Evolutionary conservation across 2,888 invertebrate species (phyloP).

Genomic region (Piscicola geometra): DNA sequence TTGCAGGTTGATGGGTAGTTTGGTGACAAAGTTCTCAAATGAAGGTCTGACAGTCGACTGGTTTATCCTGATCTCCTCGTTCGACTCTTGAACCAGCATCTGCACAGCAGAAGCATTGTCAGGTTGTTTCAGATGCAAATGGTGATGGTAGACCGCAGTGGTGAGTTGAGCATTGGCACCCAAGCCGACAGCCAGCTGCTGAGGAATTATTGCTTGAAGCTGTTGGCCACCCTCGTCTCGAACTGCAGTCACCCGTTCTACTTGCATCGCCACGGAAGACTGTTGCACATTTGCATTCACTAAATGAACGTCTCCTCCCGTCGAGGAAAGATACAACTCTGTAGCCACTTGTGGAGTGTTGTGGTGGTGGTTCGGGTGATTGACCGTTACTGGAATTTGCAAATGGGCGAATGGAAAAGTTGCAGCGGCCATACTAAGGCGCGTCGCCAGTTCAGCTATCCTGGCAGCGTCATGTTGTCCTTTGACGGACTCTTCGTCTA

Average conservation of each 20-base stretch:
- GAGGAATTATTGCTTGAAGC: constrained; percentile 29
- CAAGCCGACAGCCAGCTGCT: constrained; percentile 25
- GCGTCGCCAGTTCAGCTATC: constrained; percentile 34
- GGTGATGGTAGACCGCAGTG: constrained; percentile 32
- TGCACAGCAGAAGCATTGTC: constrained; percentile 23
- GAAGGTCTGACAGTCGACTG: constrained; percentile 26
- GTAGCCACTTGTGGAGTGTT: constrained; percentile 25
- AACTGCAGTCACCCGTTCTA: constrained; percentile 26
- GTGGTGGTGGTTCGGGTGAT: constrained; percentile 31
- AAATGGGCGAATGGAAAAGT: constrained; percentile 38
- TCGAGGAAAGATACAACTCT: constrained; percentile 25
- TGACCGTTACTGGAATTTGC: constrained; percentile 34
- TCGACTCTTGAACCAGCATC: constrained; percentile 33
- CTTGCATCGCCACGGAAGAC: constrained; percentile 28
- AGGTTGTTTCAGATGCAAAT: constrained; percentile 32
- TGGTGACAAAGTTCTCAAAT: constrained; percentile 25
- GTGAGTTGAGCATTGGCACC: constrained; percentile 30
- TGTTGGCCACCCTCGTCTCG: constrained; percentile 27
- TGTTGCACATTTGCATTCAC: constrained; percentile 32
- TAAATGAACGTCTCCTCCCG: constrained; percentile 29
- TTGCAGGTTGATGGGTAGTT: constrained; percentile 15
- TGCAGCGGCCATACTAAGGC: constrained; percentile 35
- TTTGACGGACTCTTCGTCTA: constrained; percentile 42
- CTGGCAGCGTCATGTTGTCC: constrained; percentile 37
- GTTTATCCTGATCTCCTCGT: constrained; percentile 33